These are phyloP conservation scores for Bradysia coprophila DNA, from an alignment of 1,140 invertebrate genomes.

Conservation along the genomic window DNA sequence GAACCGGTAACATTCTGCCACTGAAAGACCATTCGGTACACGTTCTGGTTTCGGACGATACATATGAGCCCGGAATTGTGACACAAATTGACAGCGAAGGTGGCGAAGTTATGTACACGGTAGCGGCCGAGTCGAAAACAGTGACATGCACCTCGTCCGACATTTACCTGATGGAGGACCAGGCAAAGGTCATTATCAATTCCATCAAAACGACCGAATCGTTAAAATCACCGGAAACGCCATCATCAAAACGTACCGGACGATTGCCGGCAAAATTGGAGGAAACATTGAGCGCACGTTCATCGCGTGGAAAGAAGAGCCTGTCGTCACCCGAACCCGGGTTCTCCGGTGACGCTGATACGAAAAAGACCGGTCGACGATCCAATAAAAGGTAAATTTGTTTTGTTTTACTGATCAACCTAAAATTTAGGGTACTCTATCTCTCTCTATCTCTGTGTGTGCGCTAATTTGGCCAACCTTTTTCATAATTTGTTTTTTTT, in stretches of 20 bases:
- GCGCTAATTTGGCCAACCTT: no score
- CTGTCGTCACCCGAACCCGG: conserved; percentile 2
- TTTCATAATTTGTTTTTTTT: no score
- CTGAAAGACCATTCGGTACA: conserved; percentile 27
- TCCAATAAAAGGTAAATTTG: conserved; percentile 3
- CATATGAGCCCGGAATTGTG: conserved; percentile 26
- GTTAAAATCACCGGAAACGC: neutral
- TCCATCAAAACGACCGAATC: neutral
- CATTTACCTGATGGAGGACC: conserved; percentile 28
- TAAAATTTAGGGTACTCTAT: no score
- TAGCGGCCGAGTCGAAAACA: conserved; percentile 26
- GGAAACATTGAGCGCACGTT: neutral
- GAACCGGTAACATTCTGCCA: conserved; percentile 26
- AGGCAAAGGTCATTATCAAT: conserved; percentile 19
- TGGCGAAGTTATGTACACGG: conserved; percentile 26
- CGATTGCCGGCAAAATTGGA: neutral
- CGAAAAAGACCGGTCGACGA: neutral
- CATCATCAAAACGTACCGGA: neutral
- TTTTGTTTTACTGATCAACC: no score
- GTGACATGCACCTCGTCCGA: conserved; percentile 26
- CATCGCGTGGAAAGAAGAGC: neutral
- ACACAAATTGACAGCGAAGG: conserved; percentile 23
- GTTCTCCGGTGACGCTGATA: conserved; percentile 1
- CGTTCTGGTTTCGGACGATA: conserved; percentile 26
- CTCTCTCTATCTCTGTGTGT: no score